phyloP scores from a whole-genome alignment of 2,113 vertebrate species.

The Coracopsis vasa region DNA sequence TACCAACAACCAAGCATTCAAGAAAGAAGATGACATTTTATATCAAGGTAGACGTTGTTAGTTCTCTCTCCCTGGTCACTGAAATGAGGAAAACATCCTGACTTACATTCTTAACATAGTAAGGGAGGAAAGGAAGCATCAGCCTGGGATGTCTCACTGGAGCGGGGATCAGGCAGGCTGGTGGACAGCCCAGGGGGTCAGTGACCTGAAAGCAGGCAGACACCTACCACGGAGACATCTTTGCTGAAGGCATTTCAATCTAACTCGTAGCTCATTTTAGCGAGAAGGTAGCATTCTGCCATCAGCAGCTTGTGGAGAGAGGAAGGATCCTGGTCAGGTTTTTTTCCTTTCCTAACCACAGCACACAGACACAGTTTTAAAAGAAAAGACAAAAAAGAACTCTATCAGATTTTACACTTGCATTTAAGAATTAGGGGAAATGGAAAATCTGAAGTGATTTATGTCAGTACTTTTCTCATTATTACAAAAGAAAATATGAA shows the following conservation, averaged over 20 bases:
- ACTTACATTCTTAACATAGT: not conserved
- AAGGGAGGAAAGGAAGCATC: not conserved
- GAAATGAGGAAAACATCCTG: not conserved
- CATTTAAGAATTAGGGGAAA: not conserved
- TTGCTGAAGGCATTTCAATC: not conserved
- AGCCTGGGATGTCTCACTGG: not conserved
- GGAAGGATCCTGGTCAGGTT: not conserved
- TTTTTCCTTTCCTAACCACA: not conserved
- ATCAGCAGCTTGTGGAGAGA: not conserved
- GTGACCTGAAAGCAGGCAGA: not conserved
- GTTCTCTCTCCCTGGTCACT: not conserved
- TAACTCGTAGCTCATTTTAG: rapidly evolving
- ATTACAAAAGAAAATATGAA: not conserved
- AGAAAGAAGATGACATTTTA: not conserved
- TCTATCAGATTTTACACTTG: not conserved
- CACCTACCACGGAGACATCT: not conserved
- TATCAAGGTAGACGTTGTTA: not conserved
- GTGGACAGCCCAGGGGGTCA: not conserved
- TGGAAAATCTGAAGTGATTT: not conserved
- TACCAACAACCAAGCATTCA: not conserved
- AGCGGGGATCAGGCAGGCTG: not conserved
- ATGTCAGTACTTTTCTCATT: not conserved
- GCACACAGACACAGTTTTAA: not conserved
- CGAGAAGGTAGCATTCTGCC: rapidly evolving
- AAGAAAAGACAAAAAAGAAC: not conserved